Evolutionary conservation across 2,113 vertebrate species (phyloP).

Genomic region (Empidonax traillii): DNA sequence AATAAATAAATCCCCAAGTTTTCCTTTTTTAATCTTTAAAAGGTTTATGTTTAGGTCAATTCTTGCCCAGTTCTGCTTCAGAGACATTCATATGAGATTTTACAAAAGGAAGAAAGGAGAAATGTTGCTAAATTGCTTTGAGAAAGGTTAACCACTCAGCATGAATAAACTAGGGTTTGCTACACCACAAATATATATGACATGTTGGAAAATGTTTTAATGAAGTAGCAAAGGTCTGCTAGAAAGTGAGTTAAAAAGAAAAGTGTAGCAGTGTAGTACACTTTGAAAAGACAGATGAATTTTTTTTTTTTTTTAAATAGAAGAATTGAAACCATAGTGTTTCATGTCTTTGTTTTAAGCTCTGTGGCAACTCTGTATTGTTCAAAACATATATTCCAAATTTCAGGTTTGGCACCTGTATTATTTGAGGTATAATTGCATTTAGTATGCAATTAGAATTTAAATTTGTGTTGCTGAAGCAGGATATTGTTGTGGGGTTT

Average conservation of each 20-base stretch:
- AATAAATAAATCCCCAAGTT: not conserved
- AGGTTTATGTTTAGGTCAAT: conserved; percentile 11
- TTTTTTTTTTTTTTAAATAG: not conserved
- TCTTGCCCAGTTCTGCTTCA: conserved; percentile 15
- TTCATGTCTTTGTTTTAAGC: conserved; percentile 33
- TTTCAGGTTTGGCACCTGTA: conserved; percentile 34
- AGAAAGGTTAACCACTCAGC: conserved; percentile 40
- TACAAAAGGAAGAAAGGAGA: conserved; percentile 11
- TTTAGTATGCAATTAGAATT: conserved; percentile 63
- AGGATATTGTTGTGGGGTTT: not conserved
- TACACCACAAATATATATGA: not conserved
- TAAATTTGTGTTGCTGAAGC: conserved; percentile 45
- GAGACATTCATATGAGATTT: conserved; percentile 32
- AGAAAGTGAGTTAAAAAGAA: not conserved
- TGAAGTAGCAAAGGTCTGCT: conserved; percentile 46
- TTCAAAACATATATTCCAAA: not conserved
- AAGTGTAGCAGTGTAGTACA: not conserved
- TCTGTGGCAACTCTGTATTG: not conserved
- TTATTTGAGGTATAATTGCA: conserved; percentile 62
- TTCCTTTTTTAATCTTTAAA: conserved; percentile 1
- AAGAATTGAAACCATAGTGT: not conserved
- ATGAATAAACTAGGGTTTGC: conserved; percentile 41
- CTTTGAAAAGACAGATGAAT: conserved; percentile 15
- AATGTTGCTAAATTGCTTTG: conserved; percentile 31
- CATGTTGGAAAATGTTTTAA: conserved; percentile 49